phyloP scores from a whole-genome alignment of 2,797 vertebrate genomes.

The Rhinella marina region DNA sequence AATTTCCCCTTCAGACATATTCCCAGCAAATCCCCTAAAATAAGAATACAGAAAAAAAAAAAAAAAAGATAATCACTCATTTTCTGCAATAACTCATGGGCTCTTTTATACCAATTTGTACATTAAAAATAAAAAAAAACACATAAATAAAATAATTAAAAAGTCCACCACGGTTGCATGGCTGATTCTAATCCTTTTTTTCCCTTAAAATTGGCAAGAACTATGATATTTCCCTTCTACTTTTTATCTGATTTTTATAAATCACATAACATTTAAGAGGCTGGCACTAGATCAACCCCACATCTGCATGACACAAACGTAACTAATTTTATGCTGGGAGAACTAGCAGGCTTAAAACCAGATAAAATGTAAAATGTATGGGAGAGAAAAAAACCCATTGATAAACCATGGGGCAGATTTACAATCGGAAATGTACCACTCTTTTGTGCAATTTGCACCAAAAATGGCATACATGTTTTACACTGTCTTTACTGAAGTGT shows the following conservation, averaged over 20 bases:
- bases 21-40: neutral
- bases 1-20: neutral
- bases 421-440: too few species aligned
- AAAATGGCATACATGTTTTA: too few species aligned
- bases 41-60: neutral
- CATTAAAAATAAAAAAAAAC: slow-evolving; percentile 47
- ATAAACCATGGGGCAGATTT: neutral
- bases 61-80: neutral
- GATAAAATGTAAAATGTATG: neutral
- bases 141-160: slow-evolving; percentile 53
- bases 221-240: slow-evolving; percentile 60
- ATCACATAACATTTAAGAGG: slow-evolving; percentile 70
- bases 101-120: slow-evolving; percentile 33
- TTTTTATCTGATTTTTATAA: slow-evolving; percentile 66
- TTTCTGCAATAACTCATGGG: slow-evolving; percentile 12
- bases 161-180: slow-evolving; percentile 28
- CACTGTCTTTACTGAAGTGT: too few species aligned
- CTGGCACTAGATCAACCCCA: slow-evolving; percentile 73
- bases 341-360: neutral
- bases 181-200: slow-evolving; percentile 53
- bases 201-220: slow-evolving; percentile 63
- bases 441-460: too few species aligned
- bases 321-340: slow-evolving; percentile 61
- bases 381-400: neutral
- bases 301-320: slow-evolving; percentile 71